These are phyloP conservation scores for Mola mola DNA, from an alignment of 2,113 vertebrate genomes.

Conservation along the genomic window DNA sequence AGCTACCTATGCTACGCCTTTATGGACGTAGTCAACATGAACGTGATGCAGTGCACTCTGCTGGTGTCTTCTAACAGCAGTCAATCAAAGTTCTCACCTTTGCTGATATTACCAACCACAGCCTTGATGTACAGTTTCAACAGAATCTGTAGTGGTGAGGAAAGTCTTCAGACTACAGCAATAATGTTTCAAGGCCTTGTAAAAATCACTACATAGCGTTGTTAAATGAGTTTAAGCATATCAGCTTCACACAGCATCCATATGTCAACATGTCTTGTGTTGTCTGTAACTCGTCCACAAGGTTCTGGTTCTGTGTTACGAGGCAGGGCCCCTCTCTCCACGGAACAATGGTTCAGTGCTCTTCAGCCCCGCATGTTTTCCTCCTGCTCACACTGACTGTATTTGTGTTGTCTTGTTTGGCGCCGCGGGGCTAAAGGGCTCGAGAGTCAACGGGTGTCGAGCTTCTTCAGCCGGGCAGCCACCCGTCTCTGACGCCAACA, in stretches of 20 bases:
- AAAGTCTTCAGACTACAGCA: too few relatives aligned
- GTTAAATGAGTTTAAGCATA: too few relatives aligned
- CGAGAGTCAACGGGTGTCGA: slow-evolving; percentile 77
- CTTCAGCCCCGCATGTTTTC: slow-evolving; percentile 41
- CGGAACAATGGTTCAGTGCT: slow-evolving; percentile 53
- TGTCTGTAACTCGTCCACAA: slow-evolving; percentile 38
- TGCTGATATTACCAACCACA: too few relatives aligned
- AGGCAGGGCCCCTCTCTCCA: slow-evolving; percentile 13
- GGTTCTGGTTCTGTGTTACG: slow-evolving; percentile 14
- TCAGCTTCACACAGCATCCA: neutral
- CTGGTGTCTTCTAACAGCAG: too few relatives aligned
- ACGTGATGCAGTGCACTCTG: too few relatives aligned
- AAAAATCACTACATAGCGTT: too few relatives aligned
- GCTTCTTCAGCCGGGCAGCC: slow-evolving; percentile 76
- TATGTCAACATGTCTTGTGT: slow-evolving; percentile 36
- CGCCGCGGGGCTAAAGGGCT: slow-evolving; percentile 59
- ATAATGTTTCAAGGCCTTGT: too few relatives aligned
- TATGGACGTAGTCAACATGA: too few relatives aligned
- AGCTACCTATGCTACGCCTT: too few relatives aligned
- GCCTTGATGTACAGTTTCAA: too few relatives aligned
- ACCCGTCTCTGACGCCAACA: slow-evolving; percentile 71
- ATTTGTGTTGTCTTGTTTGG: slow-evolving; percentile 72
- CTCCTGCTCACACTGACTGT: slow-evolving; percentile 53
- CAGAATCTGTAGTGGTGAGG: too few relatives aligned
- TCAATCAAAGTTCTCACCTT: too few relatives aligned